Evolutionary conservation across 2,113 vertebrate genomes (phyloP), one percentile per base, ranked within the genome.

Genomic region (Vulpes ferrilata): DNA sequence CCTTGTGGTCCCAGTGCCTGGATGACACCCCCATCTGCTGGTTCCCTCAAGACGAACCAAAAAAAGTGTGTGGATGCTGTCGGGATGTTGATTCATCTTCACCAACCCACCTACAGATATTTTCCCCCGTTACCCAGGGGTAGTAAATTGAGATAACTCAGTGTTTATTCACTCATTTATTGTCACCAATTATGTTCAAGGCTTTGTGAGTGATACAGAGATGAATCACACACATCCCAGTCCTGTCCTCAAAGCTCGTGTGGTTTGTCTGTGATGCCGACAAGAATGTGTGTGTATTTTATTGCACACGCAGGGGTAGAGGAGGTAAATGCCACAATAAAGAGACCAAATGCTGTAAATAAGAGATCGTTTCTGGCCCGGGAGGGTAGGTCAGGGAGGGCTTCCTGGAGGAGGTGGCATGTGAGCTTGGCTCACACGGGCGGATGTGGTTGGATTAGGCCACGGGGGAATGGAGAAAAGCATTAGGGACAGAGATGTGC

Each of bases 71-170:
- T 51, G 48, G 71, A 55, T 35, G 59, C 35, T 51, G 13, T 11
- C 16, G 48, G 80, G 83, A 12, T 23, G 10, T 43, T 74, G 94
- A 88, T 27, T 88, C 92, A 69, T 78, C 69, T 67, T 88, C 55
- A 88, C 74, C 65, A 35, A 30, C 48, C 84, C 53, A 89, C 95
- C 81, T 82, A 84, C 67, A 32, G 57, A 76, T 79, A 32, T 57
- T 55, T 96, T 78, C 73, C 87, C 76, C 87, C 79, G 12, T 64
- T 35, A 69, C 74, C 62, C 59, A 60, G 81, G 57, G 81, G n/a
- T 30, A 71, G 85, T 91, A 65, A 79, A 55, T 19, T 59, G 74
- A 94, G 62, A 95, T 73, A 73, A 48, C 96, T 89, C 78, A 19
- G 27, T 65, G 78, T 96, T 71, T 94, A 20, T 71, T 88, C 81